Conservation (phyloP, 2,888 invertebrate species). For the Agrotis segetum region DNA sequence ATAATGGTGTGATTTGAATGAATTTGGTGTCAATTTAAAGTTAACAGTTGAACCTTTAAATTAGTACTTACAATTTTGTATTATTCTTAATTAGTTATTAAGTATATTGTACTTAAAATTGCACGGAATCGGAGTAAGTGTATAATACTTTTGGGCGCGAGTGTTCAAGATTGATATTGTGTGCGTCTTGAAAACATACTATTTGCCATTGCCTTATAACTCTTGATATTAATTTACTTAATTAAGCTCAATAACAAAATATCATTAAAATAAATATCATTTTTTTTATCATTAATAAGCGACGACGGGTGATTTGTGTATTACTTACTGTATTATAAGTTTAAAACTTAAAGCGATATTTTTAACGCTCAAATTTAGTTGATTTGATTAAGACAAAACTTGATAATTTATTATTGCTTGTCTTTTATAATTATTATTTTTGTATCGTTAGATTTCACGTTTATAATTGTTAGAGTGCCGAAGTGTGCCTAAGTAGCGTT, state of each 20-base stretch:
- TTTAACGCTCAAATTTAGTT: conserved; percentile 36
- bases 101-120: too few species aligned
- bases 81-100: too few species aligned
- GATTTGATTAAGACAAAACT: conserved; percentile 31
- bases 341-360: conserved; percentile 32
- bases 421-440: background rate
- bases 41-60: too few species aligned
- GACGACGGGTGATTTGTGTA: conserved; percentile 13
- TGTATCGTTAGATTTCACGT: background rate
- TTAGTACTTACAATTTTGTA: too few species aligned
- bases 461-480: too few species aligned
- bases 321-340: conserved; percentile 3
- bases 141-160: too few species aligned
- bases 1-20: too few species aligned
- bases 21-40: too few species aligned
- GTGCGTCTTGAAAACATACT: background rate
- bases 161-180: too few species aligned
- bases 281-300: background rate
- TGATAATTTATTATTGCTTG: conserved; percentile 45
- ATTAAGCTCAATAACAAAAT: conserved; percentile 33
- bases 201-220: background rate
- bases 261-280: conserved; percentile 15
- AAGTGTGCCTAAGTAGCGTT: too few species aligned
- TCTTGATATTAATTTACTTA: conserved; percentile 12
- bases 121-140: too few species aligned